Conservation (phyloP, 2,888 invertebrate genomes). For the Thymelicus lineola region DNA sequence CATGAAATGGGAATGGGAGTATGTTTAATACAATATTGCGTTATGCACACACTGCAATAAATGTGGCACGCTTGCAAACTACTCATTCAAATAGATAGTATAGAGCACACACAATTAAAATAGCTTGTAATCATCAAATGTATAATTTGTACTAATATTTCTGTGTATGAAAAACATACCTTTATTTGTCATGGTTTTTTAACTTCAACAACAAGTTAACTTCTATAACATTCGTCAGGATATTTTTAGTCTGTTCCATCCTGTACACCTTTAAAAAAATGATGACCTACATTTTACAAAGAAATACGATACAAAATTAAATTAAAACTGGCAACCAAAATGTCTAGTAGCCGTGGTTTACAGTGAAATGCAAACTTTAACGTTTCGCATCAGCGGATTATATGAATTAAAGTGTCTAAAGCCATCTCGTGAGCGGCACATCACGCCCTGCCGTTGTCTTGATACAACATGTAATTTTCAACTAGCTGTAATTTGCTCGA, state of each 20-base stretch:
- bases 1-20: background rate
- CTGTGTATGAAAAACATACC: too few species aligned
- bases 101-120: background rate
- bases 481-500: slow-evolving; percentile 52
- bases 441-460: slow-evolving; percentile 53
- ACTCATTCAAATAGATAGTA: background rate
- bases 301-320: background rate
- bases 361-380: slow-evolving; percentile 48
- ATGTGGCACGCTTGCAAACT: background rate
- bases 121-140: too few species aligned
- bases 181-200: too few species aligned
- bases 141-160: too few species aligned
- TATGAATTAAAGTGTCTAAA: slow-evolving; percentile 69
- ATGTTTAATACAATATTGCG: background rate
- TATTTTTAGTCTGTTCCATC: too few species aligned
- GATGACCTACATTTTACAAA: background rate
- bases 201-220: too few species aligned
- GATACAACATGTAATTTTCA: slow-evolving; percentile 61
- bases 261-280: too few species aligned
- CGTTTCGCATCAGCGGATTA: slow-evolving; percentile 55
- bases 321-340: slow-evolving; percentile 18
- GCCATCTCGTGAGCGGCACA: slow-evolving; percentile 59
- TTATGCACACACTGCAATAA: background rate
- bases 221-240: too few species aligned
- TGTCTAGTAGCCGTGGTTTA: slow-evolving; percentile 25